Conservation (phyloP, 2,888 invertebrate species). For the Scotopteryx bipunctaria region DNA sequence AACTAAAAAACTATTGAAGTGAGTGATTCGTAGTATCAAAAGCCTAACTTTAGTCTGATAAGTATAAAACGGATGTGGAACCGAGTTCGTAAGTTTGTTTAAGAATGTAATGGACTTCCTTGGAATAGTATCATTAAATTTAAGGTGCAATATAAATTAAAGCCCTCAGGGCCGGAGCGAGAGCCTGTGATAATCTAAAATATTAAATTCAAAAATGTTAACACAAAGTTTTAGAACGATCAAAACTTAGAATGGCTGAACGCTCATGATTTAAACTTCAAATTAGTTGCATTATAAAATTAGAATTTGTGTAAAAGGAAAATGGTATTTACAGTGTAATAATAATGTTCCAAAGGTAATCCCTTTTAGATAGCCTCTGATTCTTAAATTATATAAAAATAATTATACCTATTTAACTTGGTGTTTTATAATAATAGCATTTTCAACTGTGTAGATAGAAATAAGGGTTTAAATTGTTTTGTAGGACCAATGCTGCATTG, state of each 20-base stretch:
- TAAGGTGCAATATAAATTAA: slow-evolving; percentile 70
- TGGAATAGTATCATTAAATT: slow-evolving; percentile 57
- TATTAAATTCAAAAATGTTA: slow-evolving; percentile 54
- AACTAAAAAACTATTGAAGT: slow-evolving; percentile 27
- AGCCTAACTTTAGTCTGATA: slow-evolving; percentile 50
- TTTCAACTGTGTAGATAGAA: slow-evolving; percentile 42
- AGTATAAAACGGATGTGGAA: slow-evolving; percentile 52
- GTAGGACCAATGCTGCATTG: slow-evolving; percentile 67
- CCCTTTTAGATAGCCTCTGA: slow-evolving; percentile 26
- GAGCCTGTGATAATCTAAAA: slow-evolving; percentile 79
- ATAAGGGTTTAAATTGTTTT: slow-evolving; percentile 42
- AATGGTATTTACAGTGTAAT: slow-evolving; percentile 32
- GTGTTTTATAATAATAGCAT: slow-evolving; percentile 65
- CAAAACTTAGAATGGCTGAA: slow-evolving; percentile 56
- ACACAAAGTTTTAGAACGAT: slow-evolving; percentile 43
- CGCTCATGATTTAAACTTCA: slow-evolving; percentile 52
- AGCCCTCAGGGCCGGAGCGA: slow-evolving; percentile 72
- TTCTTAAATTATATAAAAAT: too few relatives aligned
- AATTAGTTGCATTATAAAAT: not conserved
- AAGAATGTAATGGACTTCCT: slow-evolving; percentile 45
- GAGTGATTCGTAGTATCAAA: slow-evolving; percentile 51
- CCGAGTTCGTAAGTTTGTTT: slow-evolving; percentile 54
- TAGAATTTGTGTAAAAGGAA: slow-evolving; percentile 1
- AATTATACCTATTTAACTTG: slow-evolving; percentile 49
- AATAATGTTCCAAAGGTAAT: slow-evolving; percentile 29